These are phyloP conservation scores for Archivesica marissinica DNA, from an alignment of 1,140 invertebrate species.

Conservation along the genomic window DNA sequence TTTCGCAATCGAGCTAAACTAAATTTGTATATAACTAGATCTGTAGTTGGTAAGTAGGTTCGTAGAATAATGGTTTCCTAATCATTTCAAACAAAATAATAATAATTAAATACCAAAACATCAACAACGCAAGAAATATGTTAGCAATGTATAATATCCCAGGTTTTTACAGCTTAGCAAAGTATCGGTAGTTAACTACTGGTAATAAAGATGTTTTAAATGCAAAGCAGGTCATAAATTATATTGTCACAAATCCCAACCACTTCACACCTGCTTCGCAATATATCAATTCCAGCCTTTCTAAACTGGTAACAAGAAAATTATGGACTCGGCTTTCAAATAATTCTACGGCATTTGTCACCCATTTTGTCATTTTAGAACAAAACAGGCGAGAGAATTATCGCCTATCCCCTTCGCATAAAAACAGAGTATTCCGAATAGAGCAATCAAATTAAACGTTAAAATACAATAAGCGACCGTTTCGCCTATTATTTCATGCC, in stretches of 20 bases:
- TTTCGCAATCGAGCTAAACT: too few relatives aligned
- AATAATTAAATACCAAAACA: too few relatives aligned
- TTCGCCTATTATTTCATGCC: conserved; percentile 45
- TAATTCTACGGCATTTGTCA: conserved; percentile 51
- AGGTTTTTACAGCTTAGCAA: too few relatives aligned
- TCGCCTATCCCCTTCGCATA: conserved; percentile 19
- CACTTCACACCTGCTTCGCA: conserved; percentile 19
- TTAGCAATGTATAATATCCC: too few relatives aligned
- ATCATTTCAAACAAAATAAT: too few relatives aligned
- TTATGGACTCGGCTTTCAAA: conserved; percentile 47
- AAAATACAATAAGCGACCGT: not conserved
- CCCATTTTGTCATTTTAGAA: conserved; percentile 21
- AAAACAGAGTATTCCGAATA: conserved; percentile 24
- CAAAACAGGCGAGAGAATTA: conserved; percentile 33
- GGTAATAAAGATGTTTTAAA: conserved; percentile 33
- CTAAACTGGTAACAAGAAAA: conserved; percentile 54
- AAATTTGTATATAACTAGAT: too few relatives aligned
- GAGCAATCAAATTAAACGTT: conserved; percentile 36
- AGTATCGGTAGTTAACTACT: not conserved
- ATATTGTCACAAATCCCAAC: conserved; percentile 4
- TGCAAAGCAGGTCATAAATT: conserved; percentile 31
- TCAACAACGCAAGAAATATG: too few relatives aligned
- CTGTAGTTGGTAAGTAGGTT: too few relatives aligned
- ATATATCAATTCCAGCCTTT: conserved; percentile 48
- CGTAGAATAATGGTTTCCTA: too few relatives aligned